These are phyloP conservation scores for Etheostoma cragini DNA, from an alignment of 2,113 vertebrate genomes.

Conservation along the genomic window DNA sequence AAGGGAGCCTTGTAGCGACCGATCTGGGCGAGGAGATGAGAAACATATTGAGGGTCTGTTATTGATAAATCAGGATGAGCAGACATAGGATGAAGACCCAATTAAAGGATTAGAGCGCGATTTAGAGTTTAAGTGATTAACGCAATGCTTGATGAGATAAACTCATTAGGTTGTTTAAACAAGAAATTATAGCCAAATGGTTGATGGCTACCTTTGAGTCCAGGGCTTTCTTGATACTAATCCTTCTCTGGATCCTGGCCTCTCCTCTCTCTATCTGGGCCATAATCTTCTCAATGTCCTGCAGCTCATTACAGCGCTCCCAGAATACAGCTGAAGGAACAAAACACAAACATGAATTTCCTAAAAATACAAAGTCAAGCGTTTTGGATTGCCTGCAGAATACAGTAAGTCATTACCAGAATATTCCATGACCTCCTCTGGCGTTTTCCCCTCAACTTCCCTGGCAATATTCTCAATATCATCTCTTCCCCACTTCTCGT, in stretches of 20 bases:
- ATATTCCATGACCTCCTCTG: constrained; percentile 99
- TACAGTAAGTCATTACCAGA: constrained; percentile 85
- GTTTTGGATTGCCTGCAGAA: neutral
- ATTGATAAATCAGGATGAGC: neutral
- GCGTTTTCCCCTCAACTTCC: constrained; percentile 98
- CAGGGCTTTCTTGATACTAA: constrained; percentile 98
- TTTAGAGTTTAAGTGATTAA: neutral
- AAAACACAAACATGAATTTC: constrained; percentile 4
- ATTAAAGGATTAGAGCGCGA: neutral
- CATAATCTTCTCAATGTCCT: constrained; percentile 99
- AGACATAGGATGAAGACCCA: neutral
- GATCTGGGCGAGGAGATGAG: constrained; percentile 84
- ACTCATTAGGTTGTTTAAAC: neutral
- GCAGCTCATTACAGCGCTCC: constrained; percentile 98
- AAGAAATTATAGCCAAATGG: neutral
- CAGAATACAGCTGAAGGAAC: constrained; percentile 93
- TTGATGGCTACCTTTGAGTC: constrained; percentile 91
- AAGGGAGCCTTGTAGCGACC: constrained; percentile 98
- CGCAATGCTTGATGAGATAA: constrained; percentile 5
- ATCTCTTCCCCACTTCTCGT: constrained; percentile 98
- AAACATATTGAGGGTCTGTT: neutral
- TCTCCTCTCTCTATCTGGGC: constrained; percentile 99
- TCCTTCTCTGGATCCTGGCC: constrained; percentile 97
- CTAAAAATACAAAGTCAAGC: neutral
- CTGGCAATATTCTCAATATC: constrained; percentile 99